Evolutionary conservation across 2,888 invertebrate species (phyloP).

Genomic region (Sinodicranocentrus sp.): DNA sequence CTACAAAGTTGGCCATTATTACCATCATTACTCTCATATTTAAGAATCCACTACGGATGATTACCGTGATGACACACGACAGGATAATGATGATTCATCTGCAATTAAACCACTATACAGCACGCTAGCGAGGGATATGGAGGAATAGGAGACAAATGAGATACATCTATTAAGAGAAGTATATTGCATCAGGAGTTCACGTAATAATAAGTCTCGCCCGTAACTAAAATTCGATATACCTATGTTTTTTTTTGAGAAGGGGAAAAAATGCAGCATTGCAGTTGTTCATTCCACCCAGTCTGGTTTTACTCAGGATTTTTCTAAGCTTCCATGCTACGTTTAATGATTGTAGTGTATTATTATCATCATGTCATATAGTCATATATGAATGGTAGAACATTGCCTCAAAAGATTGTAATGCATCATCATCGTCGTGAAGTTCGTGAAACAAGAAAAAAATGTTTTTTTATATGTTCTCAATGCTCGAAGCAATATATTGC

Average conservation of each 20-base stretch:
- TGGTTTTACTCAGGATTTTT: too few species aligned
- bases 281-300: not conserved
- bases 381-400: too few species aligned
- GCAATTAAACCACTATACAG: constrained; percentile 40
- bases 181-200: constrained; percentile 18
- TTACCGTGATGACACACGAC: constrained; percentile 57
- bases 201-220: constrained; percentile 46
- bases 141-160: too few species aligned
- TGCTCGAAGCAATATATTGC: not conserved
- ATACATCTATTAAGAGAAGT: not conserved
- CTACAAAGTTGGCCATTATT: constrained; percentile 28
- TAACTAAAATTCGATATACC: constrained; percentile 18
- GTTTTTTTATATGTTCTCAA: not conserved
- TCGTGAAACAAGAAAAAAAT: not conserved
- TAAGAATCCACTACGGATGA: constrained; percentile 39
- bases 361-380: too few species aligned
- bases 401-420: not conserved
- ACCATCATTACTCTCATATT: constrained; percentile 27
- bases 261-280: not conserved
- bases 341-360: too few species aligned
- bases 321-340: too few species aligned
- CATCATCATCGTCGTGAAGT: constrained; percentile 9
- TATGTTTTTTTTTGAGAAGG: too few species aligned
- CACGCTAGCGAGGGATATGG: not conserved
- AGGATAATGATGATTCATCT: constrained; percentile 58